Conservation (phyloP, 2,888 invertebrate genomes). For the Agriotes lineatus region DNA sequence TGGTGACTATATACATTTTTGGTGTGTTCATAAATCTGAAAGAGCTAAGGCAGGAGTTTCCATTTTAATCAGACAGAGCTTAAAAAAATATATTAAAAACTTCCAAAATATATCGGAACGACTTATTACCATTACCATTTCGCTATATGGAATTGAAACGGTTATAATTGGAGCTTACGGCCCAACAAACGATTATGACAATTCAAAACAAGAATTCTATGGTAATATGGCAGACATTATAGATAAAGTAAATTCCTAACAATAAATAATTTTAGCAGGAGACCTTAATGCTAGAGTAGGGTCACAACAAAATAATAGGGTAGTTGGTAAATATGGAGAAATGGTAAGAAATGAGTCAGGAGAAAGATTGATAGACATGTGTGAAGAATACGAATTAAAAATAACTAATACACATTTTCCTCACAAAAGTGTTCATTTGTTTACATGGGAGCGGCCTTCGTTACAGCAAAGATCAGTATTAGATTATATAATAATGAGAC, state of each 20-base stretch:
- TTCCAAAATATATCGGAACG: no score
- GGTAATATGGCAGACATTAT: background rate
- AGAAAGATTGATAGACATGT: background rate
- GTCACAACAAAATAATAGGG: background rate
- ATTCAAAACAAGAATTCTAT: conserved; percentile 1
- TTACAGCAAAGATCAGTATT: background rate
- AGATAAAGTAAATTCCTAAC: background rate
- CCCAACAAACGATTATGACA: background rate
- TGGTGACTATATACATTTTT: background rate
- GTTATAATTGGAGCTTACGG: background rate
- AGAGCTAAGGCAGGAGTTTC: conserved; percentile 2
- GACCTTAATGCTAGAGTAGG: conserved; percentile 4
- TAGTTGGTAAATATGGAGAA: conserved; percentile 1
- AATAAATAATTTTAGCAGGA: conserved; percentile 4
- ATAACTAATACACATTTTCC: background rate
- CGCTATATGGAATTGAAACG: conserved; percentile 1
- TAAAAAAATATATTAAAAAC: no score
- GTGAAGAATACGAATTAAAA: background rate
- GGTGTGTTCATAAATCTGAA: conserved; percentile 1
- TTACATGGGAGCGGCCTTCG: background rate
- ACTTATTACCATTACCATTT: no score
- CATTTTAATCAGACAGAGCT: background rate
- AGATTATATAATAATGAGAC: background rate
- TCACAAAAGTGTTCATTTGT: background rate
- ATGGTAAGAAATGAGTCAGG: background rate